These are phyloP conservation scores for Troides oblongomaculatus DNA, from an alignment of 2,888 invertebrate genomes.

Conservation along the genomic window DNA sequence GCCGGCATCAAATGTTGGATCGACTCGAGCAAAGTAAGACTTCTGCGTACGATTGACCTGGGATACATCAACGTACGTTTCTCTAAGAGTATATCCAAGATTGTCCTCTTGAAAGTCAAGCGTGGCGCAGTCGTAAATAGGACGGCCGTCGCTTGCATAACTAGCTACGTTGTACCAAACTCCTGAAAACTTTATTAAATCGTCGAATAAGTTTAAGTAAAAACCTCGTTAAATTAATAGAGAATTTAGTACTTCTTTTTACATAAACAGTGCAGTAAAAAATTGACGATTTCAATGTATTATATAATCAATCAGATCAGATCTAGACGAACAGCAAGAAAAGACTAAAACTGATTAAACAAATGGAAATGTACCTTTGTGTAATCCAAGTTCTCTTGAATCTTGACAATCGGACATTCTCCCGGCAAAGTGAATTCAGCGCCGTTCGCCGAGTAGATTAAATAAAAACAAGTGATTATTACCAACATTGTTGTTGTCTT, in stretches of 20 bases:
- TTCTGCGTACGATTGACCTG: conserved; percentile 66
- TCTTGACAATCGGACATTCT: conserved; percentile 61
- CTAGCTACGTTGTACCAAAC: conserved; percentile 69
- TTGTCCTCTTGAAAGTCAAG: conserved; percentile 71
- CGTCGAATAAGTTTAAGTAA: neutral
- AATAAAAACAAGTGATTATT: conserved; percentile 43
- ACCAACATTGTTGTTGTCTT: conserved; percentile 45
- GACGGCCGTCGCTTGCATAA: conserved; percentile 64
- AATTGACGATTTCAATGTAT: no score
- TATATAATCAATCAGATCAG: no score
- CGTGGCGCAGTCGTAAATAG: conserved; percentile 64
- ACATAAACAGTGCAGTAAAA: no score
- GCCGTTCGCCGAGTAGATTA: conserved; percentile 41
- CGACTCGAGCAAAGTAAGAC: conserved; percentile 69
- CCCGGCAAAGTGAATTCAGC: conserved; percentile 63
- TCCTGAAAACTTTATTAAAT: conserved; percentile 63
- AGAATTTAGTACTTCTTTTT: no score
- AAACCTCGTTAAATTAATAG: no score
- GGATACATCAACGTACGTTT: conserved; percentile 59
- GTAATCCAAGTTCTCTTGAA: conserved; percentile 66
- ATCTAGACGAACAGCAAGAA: no score
- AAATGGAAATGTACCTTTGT: conserved; percentile 51
- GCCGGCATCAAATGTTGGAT: conserved; percentile 70
- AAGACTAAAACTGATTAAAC: neutral
- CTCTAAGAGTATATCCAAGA: conserved; percentile 64